A percentile compares a stretch with the other conserved stretches of the same genome.
phyloP scores from a whole-genome alignment of 2,113 vertebrate species.

The Gobiocypris rarus region DNA sequence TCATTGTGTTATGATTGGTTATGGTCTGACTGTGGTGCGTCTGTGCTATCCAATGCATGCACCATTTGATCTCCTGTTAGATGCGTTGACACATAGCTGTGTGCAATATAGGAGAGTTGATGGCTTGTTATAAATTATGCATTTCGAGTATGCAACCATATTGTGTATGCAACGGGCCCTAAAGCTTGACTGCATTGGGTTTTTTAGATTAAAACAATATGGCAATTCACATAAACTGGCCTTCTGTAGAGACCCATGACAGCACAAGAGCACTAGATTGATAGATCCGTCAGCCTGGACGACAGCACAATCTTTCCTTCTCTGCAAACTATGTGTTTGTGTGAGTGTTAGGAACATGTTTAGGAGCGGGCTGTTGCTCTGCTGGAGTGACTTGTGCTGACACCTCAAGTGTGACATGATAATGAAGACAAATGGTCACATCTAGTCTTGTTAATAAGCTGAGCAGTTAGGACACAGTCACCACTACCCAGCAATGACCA shows the following conservation, averaged over 20 bases:
- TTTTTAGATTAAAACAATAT: background rate
- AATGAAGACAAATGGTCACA: conserved; percentile 62
- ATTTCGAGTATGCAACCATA: background rate
- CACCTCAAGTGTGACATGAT: conserved; percentile 44
- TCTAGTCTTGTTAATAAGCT: conserved; percentile 51
- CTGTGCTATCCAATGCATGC: background rate
- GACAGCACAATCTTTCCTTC: conserved; percentile 14
- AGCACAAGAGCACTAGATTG: background rate
- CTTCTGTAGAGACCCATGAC: background rate
- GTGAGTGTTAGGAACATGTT: conserved; percentile 4
- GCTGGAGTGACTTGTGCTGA: conserved; percentile 41
- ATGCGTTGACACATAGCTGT: background rate
- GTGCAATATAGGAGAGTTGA: background rate
- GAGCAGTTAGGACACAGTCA: background rate
- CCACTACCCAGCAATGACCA: background rate
- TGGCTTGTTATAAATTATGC: background rate
- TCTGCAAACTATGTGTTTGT: conserved; percentile 36
- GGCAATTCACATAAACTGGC: background rate
- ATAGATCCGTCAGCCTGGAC: background rate
- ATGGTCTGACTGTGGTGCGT: background rate
- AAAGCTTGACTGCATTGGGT: background rate
- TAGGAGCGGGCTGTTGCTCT: conserved; percentile 22
- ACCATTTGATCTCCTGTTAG: background rate
- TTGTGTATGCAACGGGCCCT: background rate
- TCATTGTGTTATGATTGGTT: background rate